Percentiles rank a stretch among this genome's conserved stretches.
Evolutionary conservation across 2,888 invertebrate species (phyloP).

Genomic region (Eupithecia pulchellata): DNA sequence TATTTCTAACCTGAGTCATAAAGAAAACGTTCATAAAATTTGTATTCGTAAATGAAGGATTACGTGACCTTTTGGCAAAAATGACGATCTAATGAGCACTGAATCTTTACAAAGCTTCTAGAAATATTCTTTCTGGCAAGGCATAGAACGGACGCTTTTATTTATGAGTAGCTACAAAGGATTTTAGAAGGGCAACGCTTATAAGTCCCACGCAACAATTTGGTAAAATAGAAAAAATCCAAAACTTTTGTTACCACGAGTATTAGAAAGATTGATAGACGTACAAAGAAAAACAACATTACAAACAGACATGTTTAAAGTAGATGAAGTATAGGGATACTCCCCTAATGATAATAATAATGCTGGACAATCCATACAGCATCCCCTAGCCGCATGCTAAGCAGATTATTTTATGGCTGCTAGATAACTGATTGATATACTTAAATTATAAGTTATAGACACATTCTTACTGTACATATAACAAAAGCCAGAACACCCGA

Average conservation of each 20-base stretch:
- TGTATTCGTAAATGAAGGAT: neutral
- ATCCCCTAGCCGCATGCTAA: too few relatives aligned
- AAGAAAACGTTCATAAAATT: neutral
- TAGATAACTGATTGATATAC: neutral
- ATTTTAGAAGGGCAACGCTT: neutral
- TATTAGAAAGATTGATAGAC: too few relatives aligned
- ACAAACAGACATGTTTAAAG: too few relatives aligned
- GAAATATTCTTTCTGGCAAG: neutral
- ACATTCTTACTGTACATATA: neutral
- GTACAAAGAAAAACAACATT: too few relatives aligned
- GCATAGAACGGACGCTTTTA: neutral
- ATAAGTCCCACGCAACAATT: neutral
- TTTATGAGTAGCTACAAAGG: neutral
- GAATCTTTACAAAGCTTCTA: slow-evolving; percentile 3
- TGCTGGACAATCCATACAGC: too few relatives aligned
- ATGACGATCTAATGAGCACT: neutral
- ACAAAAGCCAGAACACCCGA: neutral
- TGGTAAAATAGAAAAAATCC: neutral
- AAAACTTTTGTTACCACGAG: neutral
- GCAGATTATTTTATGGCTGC: neutral
- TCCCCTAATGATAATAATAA: too few relatives aligned
- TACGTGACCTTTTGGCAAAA: neutral
- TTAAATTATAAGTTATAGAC: neutral
- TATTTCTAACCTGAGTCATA: neutral
- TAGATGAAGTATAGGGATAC: too few relatives aligned